These are phyloP conservation scores for Bombyx mori DNA, from an alignment of 1,140 invertebrate genomes.

Conservation along the genomic window ASM3026992v2 NC_085107.1:10114001-10114500, in stretches of 20 bases:
- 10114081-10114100: slow-evolving; percentile 90
- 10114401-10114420: no score
- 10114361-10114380: no score
- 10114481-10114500: no score
- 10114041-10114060: slow-evolving; percentile 89
- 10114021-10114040: slow-evolving; percentile 90
- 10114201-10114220: slow-evolving; percentile 79
- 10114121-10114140: slow-evolving; percentile 85
- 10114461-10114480: no score
- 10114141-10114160: slow-evolving; percentile 81
- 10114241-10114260: neutral
- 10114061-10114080: slow-evolving; percentile 88
- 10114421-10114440: no score
- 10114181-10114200: slow-evolving; percentile 74
- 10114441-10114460: no score
- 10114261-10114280: no score
- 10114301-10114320: no score
- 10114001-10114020: slow-evolving; percentile 26
- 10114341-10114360: no score
- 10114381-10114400: no score
- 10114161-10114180: slow-evolving; percentile 80
- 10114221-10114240: slow-evolving; percentile 31
- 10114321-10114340: no score
- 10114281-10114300: no score
- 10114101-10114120: slow-evolving; percentile 90